Conservation (phyloP, 2,797 vertebrate species). For the Darevskia mixta region DNA sequence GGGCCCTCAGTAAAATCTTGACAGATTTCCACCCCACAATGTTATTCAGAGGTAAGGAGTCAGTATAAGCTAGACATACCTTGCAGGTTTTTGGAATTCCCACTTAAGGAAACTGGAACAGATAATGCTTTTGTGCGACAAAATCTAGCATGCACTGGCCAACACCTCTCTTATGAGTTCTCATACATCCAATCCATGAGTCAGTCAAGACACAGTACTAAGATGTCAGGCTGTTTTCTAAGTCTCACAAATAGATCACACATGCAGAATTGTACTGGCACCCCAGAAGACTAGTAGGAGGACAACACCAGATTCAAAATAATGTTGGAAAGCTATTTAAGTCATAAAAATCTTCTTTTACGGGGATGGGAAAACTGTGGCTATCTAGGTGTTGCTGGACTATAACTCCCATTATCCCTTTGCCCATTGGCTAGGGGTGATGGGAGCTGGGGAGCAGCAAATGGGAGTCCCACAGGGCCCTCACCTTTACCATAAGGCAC, state of each 20-base stretch:
- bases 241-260: not conserved
- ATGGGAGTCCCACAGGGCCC: not conserved
- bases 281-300: not conserved
- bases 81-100: not conserved
- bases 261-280: not conserved
- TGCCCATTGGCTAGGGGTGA: not conserved
- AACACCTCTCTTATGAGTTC: no score
- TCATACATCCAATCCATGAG: not conserved
- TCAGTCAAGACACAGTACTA: not conserved
- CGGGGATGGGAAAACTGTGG: not conserved
- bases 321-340: not conserved
- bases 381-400: not conserved
- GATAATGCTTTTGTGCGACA: not conserved
- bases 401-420: not conserved
- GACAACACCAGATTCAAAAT: not conserved
- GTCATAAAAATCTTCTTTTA: not conserved
- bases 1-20: no score
- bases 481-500: not conserved
- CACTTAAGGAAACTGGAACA: not conserved
- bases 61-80: not conserved
- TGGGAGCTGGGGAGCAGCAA: not conserved
- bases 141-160: slow-evolving; percentile 1
- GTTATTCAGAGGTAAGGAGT: not conserved
- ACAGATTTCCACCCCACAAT: not conserved
- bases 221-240: not conserved